phyloP scores from a whole-genome alignment of 2,888 invertebrate species.

The Sepioteuthis lessoniana region DNA sequence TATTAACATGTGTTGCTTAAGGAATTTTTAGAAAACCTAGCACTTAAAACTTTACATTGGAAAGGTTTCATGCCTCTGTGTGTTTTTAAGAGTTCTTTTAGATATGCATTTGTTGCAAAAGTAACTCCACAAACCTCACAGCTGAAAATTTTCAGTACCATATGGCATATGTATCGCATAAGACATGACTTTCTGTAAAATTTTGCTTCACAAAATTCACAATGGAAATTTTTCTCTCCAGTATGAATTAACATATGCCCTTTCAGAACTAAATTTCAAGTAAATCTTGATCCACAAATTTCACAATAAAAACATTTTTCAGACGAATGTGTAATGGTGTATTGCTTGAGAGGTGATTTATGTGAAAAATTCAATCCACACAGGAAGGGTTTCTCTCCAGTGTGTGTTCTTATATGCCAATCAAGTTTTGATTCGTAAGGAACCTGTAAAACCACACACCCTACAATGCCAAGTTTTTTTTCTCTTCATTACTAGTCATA shows the following conservation, averaged over 20 bases:
- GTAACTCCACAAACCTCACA: not conserved
- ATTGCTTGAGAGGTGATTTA: not conserved
- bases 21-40: too few relatives aligned
- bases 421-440: too few relatives aligned
- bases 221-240: not conserved
- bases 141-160: not conserved
- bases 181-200: not conserved
- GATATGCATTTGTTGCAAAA: not conserved
- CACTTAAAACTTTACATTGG: too few relatives aligned
- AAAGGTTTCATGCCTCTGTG: not conserved
- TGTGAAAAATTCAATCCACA: conserved; percentile 17
- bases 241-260: not conserved
- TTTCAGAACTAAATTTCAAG: not conserved
- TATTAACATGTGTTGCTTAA: too few relatives aligned
- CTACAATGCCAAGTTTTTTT: too few relatives aligned
- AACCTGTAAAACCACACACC: too few relatives aligned
- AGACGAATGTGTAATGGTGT: not conserved
- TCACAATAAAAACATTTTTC: not conserved
- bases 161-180: not conserved
- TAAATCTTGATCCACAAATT: conserved; percentile 23
- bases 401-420: not conserved
- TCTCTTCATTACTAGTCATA: too few relatives aligned
- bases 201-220: conserved; percentile 26
- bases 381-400: not conserved
- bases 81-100: not conserved